Evolutionary conservation across 2,888 invertebrate genomes (phyloP), one percentile per base, ranked within the genome.

Genomic region (Diaprepes abbreviatus): DNA sequence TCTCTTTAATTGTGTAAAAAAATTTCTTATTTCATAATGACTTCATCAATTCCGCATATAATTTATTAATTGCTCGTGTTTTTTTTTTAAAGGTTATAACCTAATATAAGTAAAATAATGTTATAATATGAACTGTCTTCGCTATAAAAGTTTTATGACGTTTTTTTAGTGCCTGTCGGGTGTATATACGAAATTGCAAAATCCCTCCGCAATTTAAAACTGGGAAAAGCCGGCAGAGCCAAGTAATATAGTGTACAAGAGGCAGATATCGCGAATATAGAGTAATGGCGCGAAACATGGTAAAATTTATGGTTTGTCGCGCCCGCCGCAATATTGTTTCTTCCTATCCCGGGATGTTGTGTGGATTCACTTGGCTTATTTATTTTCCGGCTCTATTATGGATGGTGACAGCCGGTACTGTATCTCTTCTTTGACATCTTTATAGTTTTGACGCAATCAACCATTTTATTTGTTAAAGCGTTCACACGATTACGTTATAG

Each of bases 231-330:
- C 63, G 67, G 59, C 71, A 67, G 45, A 71, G 59, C 60, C 66
- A 59, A 65, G 66, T 43, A 55, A 62, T 65, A 65, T 72, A 66
- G 38, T 58, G 65, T 69, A 62, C 65, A 45, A 64, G 68, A 68
- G 59, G 68, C 68, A 72, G 65, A 72, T 72, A 75, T 74, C 74
- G 69, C 67, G 72, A 72, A 70, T 72, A 73, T 72, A 64, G 71
- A 72, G 75, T 74, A 75, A 75, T 75, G 75, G 75, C 60, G 74
- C 73, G 74, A 74, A 74, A 74, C 74, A 73, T 70, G 71, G 71
- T 72, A 72, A 74, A 75, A 76, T 76, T 76, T 76, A 76, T 76
- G 72, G 72, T 74, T 71, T 76, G 75, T 76, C 75, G 75, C 75
- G 74, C 71, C 71, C 73, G 74, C 74, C 72, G 72, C 74, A 73